phyloP scores from a whole-genome alignment of 1,140 invertebrate species.

The Drosophila ohnishii region DNA sequence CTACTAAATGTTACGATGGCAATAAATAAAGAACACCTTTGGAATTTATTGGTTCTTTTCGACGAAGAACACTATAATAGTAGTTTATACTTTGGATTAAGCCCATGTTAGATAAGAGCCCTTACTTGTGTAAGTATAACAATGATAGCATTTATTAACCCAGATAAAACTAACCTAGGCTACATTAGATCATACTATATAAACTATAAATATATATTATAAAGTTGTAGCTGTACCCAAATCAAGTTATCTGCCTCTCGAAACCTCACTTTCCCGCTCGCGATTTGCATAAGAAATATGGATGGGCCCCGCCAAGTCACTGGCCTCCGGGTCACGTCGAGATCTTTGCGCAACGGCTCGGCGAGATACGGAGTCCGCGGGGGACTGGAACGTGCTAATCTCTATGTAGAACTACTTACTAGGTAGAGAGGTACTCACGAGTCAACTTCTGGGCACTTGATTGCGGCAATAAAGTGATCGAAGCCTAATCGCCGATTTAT shows the following conservation, averaged over 20 bases:
- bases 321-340: constrained; percentile 6
- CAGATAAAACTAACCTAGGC: constrained; percentile 8
- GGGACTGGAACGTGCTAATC: not conserved
- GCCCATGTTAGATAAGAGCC: not conserved
- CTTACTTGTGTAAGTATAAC: not conserved
- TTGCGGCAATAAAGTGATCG: constrained; percentile 38
- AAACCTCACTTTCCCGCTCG: not conserved
- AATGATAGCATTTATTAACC: not conserved
- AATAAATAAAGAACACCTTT: not conserved
- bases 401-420: constrained; percentile 14
- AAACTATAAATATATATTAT: too few species aligned
- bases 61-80: not conserved
- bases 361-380: not conserved
- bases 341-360: constrained; percentile 7
- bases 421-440: constrained; percentile 25
- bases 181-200: not conserved
- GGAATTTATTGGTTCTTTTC: not conserved
- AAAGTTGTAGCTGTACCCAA: not conserved
- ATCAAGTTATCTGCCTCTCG: not conserved
- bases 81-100: not conserved
- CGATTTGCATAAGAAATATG: constrained; percentile 23
- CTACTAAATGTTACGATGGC: not conserved
- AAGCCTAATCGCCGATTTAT: constrained; percentile 20
- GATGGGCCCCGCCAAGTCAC: not conserved
- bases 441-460: constrained; percentile 37